Conservation (phyloP, 2,797 vertebrate genomes). For the Thaleichthys pacificus region DNA sequence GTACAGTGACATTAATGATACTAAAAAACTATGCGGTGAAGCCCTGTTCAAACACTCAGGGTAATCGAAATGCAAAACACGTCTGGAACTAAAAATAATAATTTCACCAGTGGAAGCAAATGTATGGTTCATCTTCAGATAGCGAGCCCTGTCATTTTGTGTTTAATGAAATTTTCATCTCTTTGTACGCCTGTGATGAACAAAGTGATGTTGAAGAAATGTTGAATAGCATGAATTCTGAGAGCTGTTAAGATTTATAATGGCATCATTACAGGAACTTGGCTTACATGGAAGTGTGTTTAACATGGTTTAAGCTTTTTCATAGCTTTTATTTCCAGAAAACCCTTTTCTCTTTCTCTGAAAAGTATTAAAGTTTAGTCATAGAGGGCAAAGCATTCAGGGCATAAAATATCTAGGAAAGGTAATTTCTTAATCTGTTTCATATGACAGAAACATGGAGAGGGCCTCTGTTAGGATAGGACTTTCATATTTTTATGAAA, state of each 20-base stretch:
- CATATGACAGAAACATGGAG: background rate
- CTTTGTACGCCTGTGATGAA: background rate
- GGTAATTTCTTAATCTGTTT: slow-evolving; percentile 1
- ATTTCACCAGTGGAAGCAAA: slow-evolving; percentile 1
- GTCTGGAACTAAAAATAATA: background rate
- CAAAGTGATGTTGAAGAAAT: background rate
- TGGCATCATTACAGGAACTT: background rate
- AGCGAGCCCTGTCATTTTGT: background rate
- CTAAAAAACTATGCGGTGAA: slow-evolving; percentile 11
- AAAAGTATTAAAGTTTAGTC: background rate
- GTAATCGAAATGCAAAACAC: background rate
- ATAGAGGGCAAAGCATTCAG: background rate
- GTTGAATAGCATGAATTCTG: background rate
- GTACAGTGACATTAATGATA: slow-evolving; percentile 11
- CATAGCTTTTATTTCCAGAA: background rate
- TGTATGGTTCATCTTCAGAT: background rate
- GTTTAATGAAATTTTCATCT: background rate
- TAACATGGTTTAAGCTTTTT: background rate
- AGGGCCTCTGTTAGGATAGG: background rate
- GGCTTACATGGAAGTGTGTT: background rate
- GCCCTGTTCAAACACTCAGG: slow-evolving; percentile 14
- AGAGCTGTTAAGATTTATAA: slow-evolving; percentile 1
- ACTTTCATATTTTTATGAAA: background rate
- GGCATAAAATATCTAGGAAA: background rate
- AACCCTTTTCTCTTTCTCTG: background rate